A percentile compares a stretch with the other conserved stretches of the same genome.
These are phyloP conservation scores for Phortica magna DNA, from an alignment of 2,888 invertebrate species.

Conservation along the genomic window DNA sequence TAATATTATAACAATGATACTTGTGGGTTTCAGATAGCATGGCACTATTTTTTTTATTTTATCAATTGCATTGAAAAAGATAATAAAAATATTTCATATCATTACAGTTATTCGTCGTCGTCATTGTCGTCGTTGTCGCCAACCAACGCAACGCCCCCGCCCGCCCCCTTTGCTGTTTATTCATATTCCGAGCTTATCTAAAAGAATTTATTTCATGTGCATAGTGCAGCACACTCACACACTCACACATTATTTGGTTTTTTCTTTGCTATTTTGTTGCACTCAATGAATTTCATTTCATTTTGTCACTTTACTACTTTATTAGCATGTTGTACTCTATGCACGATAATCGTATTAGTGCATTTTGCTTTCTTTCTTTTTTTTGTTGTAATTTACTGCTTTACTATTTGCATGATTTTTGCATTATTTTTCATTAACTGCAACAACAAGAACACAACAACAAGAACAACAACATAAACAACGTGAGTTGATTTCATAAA, in stretches of 20 bases:
- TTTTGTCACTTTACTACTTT: slow-evolving; percentile 24
- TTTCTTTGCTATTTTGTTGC: slow-evolving; percentile 36
- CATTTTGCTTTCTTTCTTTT: background rate
- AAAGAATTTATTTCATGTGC: no score
- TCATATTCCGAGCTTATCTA: no score
- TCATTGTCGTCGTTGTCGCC: slow-evolving; percentile 32
- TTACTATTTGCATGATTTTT: slow-evolving; percentile 54
- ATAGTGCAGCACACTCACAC: slow-evolving; percentile 31
- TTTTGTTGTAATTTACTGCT: background rate
- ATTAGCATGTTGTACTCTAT: slow-evolving; percentile 5
- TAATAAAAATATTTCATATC: background rate
- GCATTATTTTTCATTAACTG: slow-evolving; percentile 57
- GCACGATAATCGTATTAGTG: background rate
- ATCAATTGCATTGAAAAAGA: background rate
- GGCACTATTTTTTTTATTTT: background rate
- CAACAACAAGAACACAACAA: slow-evolving; percentile 36
- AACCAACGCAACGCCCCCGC: no score
- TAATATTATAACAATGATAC: background rate
- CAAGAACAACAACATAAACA: slow-evolving; percentile 36
- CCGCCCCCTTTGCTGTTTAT: no score
- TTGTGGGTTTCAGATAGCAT: background rate
- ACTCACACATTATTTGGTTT: slow-evolving; percentile 38
- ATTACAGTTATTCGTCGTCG: background rate
- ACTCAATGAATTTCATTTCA: slow-evolving; percentile 34
- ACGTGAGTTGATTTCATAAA: background rate